phyloP scores from a whole-genome alignment of 2,113 vertebrate genomes.

The Notiomystis cincta region DNA sequence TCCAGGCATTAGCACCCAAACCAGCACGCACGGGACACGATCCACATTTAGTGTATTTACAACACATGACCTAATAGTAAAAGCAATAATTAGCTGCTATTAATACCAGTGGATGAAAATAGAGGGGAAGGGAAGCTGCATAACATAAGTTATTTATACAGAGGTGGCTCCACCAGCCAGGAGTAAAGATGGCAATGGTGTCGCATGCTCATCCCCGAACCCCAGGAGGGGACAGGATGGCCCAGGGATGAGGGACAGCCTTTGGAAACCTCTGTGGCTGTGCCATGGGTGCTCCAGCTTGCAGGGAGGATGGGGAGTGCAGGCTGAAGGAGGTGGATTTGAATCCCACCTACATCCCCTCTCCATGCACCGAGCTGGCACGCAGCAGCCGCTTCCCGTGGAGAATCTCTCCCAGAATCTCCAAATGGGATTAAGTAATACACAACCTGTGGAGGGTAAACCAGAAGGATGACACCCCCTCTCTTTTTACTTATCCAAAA shows the following conservation, averaged over 20 bases:
- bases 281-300: neutral
- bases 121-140: neutral
- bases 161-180: neutral
- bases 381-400: neutral
- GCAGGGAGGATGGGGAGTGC: neutral
- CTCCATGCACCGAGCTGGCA: fast-evolving
- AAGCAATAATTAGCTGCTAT: slow-evolving; percentile 56
- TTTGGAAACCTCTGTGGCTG: neutral
- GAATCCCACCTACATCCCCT: neutral
- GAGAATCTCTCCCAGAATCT: neutral
- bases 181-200: neutral
- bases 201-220: neutral
- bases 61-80: slow-evolving; percentile 38
- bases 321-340: neutral
- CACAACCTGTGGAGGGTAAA: neutral
- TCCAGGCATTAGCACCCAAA: slow-evolving; percentile 1
- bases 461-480: neutral
- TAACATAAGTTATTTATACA: neutral
- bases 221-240: neutral
- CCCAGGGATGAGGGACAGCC: neutral
- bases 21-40: neutral
- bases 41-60: slow-evolving; percentile 31
- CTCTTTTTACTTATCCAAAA: neutral
- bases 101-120: slow-evolving; percentile 9
- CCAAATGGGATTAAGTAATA: neutral